Base-by-base conservation (phyloP, 2,888 invertebrate species). In the Tachina lurida region DNA sequence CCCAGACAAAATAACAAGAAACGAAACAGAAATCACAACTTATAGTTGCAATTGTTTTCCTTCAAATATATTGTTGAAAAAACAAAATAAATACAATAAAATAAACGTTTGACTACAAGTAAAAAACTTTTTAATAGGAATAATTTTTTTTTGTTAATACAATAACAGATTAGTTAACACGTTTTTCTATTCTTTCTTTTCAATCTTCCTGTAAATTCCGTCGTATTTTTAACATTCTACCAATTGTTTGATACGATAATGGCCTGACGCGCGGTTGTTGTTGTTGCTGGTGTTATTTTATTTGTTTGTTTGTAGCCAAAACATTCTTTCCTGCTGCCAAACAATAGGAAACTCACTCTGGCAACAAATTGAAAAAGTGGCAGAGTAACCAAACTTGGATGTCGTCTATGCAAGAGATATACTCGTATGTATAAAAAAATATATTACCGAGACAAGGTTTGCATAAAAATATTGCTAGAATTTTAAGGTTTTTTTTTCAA, bases 151-250 rank as follows among this genome's bases (percentile, higher is more conserved):
- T 54, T 67, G 62, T 75, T 62, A n/a, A 62, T 31, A 52, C 39
- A 60, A 68, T 68, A 75, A 62, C 63, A 80, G 75, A 75, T 73
- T 78, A 85, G 85, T 85, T 85, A 85, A 85, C 85, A 85, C 85
- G 82, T 85, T 84, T 77, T 71, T 70, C 22, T 19, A 8, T 49
- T 31, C 12, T 31, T 31, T 4, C 47, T 68, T 13, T 12, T 58
- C 52, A 75, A 75, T 73, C 70, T 77, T 56, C 43, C 41, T 81
- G 68, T 52, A 60, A 74, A 75, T 60, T 67, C 62, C 60, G 43
- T 60, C 22, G 39, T 70, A 56, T 81, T 75, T 45, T 71, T 39
- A 63, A 74, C 58, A 74, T 68, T 74, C 49, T 60, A 81, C 52
- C 75, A 84, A 80, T 80, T 75, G 79, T 76, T 84, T 84, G 84